Conservation (phyloP, 1,140 invertebrate species). For the Chironomus tepperi region DNA sequence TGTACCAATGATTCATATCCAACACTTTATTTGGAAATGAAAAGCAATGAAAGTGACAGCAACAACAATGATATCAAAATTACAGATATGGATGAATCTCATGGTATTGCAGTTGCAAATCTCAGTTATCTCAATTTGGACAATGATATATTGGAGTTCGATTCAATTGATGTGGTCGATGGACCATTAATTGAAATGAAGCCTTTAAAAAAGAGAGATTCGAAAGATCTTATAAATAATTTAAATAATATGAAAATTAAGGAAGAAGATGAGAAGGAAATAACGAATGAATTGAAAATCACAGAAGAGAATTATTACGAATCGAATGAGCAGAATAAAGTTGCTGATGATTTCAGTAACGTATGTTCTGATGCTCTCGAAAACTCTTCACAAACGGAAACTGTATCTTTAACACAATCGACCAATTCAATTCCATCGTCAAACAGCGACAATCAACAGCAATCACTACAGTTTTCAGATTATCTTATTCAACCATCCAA, state of each 20-base stretch:
- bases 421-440: constrained; percentile 39
- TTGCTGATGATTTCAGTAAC: constrained; percentile 37
- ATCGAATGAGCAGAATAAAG: constrained; percentile 35
- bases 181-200: background rate
- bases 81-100: constrained; percentile 25
- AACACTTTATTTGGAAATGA: constrained; percentile 40
- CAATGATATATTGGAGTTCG: constrained; percentile 25
- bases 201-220: background rate
- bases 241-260: constrained; percentile 31
- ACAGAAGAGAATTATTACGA: constrained; percentile 39
- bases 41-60: constrained; percentile 37
- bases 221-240: constrained; percentile 32
- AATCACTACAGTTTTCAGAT: constrained; percentile 35
- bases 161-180: background rate
- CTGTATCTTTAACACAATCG: constrained; percentile 31
- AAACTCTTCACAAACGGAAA: constrained; percentile 29
- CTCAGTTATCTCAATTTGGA: constrained; percentile 39
- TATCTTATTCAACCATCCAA: constrained; percentile 51
- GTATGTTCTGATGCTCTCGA: constrained; percentile 38
- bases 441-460: constrained; percentile 28
- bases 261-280: constrained; percentile 31
- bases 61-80: constrained; percentile 32
- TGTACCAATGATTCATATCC: background rate
- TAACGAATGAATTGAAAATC: constrained; percentile 37
- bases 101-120: constrained; percentile 34